Conservation (phyloP, 2,113 vertebrate genomes). For the Arenaria interpres region DNA sequence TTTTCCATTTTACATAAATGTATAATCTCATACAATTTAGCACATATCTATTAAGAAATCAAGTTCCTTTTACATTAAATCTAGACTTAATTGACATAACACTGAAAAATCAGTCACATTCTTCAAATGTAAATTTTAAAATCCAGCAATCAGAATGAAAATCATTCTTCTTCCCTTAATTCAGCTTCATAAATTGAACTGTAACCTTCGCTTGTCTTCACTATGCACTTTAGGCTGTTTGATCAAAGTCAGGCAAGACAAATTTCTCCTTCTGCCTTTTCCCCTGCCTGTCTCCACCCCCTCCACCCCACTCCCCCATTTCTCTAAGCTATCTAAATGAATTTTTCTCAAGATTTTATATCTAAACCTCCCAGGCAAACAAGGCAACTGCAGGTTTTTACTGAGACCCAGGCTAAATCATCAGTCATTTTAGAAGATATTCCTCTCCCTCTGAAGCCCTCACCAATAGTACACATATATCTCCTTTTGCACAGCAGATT, state of each 20-base stretch:
- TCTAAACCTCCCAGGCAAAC: background rate
- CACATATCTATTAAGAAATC: background rate
- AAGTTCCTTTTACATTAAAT: background rate
- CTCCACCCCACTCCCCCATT: background rate
- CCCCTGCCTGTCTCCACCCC: background rate
- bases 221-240: background rate
- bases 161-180: background rate
- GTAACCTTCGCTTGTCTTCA: background rate
- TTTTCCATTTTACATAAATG: background rate
- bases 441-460: background rate
- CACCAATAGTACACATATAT: background rate
- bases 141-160: background rate
- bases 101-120: background rate
- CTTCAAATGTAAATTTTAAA: background rate
- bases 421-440: background rate
- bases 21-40: background rate
- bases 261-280: background rate
- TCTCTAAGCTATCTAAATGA: background rate
- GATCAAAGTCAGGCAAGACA: background rate
- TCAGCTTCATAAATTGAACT: background rate
- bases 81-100: background rate
- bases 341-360: background rate
- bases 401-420: background rate
- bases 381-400: background rate
- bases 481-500: background rate